Evolutionary conservation across 1,140 invertebrate genomes (phyloP).

Genomic region (Nasonia giraulti): DNA sequence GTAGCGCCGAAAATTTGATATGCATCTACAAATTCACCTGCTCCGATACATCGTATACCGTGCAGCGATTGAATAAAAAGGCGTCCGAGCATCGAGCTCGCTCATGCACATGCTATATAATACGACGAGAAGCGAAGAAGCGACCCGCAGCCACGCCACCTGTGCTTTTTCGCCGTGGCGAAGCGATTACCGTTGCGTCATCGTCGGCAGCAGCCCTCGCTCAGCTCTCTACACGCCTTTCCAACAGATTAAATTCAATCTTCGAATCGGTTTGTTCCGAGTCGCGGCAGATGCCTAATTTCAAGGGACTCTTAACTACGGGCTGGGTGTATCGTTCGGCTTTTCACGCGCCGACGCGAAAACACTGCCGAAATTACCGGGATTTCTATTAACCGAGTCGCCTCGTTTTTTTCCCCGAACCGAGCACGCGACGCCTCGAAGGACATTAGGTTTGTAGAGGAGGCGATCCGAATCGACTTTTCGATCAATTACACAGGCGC

Average conservation of each 20-base stretch:
- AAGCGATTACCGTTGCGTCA: slow-evolving; percentile 64
- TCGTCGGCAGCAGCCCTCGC: slow-evolving; percentile 26
- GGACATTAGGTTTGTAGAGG: not conserved
- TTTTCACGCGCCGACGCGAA: slow-evolving; percentile 23
- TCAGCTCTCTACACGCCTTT: slow-evolving; percentile 56
- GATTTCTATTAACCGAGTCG: slow-evolving; percentile 40
- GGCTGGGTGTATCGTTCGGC: not conserved
- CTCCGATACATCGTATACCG: not conserved
- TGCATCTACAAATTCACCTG: not conserved
- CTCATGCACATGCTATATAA: not conserved
- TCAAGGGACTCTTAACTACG: slow-evolving; percentile 41
- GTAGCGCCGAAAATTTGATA: not conserved
- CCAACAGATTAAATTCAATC: slow-evolving; percentile 66
- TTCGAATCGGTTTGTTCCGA: slow-evolving; percentile 56
- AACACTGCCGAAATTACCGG: slow-evolving; percentile 16
- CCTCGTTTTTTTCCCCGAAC: not conserved
- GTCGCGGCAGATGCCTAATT: slow-evolving; percentile 49
- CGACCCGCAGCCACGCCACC: slow-evolving; percentile 56
- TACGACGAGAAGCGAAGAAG: not conserved
- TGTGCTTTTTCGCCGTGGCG: slow-evolving; percentile 63
- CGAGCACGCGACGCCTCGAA: not conserved
- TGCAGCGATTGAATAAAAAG: not conserved
- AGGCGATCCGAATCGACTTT: slow-evolving; percentile 51
- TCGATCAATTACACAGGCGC: slow-evolving; percentile 53
- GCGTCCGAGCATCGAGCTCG: not conserved